Evolutionary conservation across 2,888 invertebrate genomes (phyloP).

Genomic region (Erebia epiphron): DNA sequence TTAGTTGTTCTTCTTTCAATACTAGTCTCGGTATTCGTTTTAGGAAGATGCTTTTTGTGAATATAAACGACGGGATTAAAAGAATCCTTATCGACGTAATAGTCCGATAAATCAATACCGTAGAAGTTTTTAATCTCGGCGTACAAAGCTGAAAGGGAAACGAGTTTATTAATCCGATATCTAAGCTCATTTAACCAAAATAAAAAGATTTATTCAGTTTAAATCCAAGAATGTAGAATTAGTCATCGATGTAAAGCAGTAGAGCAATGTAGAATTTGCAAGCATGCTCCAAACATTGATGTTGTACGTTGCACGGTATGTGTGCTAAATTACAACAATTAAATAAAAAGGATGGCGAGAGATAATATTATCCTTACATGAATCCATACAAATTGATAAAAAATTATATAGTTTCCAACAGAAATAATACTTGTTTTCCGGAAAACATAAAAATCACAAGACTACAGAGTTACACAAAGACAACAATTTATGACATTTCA

Average conservation of each 20-base stretch:
- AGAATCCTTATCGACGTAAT: constrained; percentile 48
- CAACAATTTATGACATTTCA: constrained; percentile 1
- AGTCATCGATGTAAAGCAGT: neutral
- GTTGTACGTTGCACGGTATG: no score
- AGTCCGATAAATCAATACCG: constrained; percentile 40
- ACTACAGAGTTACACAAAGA: neutral
- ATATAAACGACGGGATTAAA: constrained; percentile 64
- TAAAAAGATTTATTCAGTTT: neutral
- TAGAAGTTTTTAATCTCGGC: constrained; percentile 8
- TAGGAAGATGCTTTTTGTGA: constrained; percentile 58
- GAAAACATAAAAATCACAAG: neutral
- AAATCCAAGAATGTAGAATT: neutral
- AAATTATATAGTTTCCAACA: neutral
- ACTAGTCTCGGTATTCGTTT: constrained; percentile 15
- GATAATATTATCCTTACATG: neutral
- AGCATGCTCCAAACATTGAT: neutral
- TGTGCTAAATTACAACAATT: neutral
- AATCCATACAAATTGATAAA: neutral
- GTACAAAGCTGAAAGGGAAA: constrained; percentile 22
- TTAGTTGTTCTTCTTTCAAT: constrained; percentile 19
- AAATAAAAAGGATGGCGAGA: neutral
- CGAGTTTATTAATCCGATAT: neutral
- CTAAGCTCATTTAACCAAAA: neutral
- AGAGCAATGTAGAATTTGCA: no score
- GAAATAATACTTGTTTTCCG: neutral